A percentile compares a stretch with the other conserved stretches of the same genome.
Conservation (phyloP, 1,140 invertebrate species). For the Sweltsa coloradensis region DNA sequence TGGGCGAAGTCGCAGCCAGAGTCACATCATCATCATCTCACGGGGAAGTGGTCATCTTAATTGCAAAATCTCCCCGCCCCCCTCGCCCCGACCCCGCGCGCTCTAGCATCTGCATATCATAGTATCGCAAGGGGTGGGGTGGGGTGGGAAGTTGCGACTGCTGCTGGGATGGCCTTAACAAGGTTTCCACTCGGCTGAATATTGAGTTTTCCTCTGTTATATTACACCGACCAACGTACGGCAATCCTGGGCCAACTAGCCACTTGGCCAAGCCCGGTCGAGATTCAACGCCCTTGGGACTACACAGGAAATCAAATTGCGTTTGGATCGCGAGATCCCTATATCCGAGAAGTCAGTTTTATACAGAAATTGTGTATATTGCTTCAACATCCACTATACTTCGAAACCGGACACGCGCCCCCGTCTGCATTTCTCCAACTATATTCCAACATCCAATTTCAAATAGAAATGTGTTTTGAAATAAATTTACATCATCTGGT, state of each 20-base stretch:
- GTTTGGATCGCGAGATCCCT: constrained; percentile 18
- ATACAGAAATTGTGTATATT: too few species aligned
- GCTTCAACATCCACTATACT: too few species aligned
- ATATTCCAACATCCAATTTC: too few species aligned
- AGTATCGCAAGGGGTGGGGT: too few species aligned
- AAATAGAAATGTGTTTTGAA: too few species aligned
- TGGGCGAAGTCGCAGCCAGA: too few species aligned
- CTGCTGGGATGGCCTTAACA: constrained; percentile 30
- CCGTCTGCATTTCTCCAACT: too few species aligned
- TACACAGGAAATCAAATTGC: constrained; percentile 28
- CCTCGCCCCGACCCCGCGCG: background rate
- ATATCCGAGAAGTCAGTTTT: constrained; percentile 1
- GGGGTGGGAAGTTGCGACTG: too few species aligned
- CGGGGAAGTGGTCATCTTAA: constrained; percentile 10
- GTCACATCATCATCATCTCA: constrained; percentile 6
- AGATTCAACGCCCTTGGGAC: background rate
- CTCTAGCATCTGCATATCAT: constrained; percentile 9
- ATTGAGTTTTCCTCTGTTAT: constrained; percentile 26
- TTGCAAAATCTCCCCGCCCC: constrained; percentile 5
- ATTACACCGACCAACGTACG: constrained; percentile 20
- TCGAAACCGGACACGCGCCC: too few species aligned
- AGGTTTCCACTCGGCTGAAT: constrained; percentile 30
- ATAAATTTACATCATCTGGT: too few species aligned
- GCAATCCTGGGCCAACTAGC: constrained; percentile 9
- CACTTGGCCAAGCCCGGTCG: background rate